phyloP scores from a whole-genome alignment of 2,797 vertebrate genomes.

The Anableps anableps region DNA sequence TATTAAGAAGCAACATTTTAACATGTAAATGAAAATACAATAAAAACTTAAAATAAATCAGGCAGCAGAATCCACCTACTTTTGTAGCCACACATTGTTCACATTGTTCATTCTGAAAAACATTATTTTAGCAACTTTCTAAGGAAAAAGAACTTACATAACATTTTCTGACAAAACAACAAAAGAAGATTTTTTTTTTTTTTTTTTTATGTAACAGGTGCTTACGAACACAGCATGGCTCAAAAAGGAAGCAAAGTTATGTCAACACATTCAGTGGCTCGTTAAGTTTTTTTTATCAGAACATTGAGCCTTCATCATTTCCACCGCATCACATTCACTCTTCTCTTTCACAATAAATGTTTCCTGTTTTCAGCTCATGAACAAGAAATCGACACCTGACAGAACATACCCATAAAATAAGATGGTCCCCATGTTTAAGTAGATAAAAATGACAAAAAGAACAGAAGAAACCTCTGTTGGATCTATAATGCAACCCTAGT shows the following conservation, averaged over 20 bases:
- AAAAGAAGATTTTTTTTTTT: neutral
- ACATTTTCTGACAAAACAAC: neutral
- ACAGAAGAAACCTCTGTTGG: neutral
- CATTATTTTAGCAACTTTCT: neutral
- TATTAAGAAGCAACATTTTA: neutral
- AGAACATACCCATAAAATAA: neutral
- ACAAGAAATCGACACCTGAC: neutral
- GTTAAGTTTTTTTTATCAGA: conserved; percentile 36
- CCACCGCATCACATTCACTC: neutral
- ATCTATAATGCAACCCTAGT: neutral
- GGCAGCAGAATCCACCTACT: neutral
- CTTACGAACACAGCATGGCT: neutral
- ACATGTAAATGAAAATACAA: neutral
- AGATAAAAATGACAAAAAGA: neutral
- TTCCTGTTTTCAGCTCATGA: conserved; percentile 41
- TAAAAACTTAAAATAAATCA: neutral
- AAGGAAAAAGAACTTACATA: neutral
- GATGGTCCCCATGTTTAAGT: neutral
- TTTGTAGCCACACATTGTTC: neutral
- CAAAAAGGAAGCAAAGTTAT: conserved; percentile 21
- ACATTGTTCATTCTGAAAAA: neutral
- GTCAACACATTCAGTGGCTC: conserved; percentile 15
- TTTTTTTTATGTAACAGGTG: neutral
- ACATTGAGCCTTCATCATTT: conserved; percentile 25
- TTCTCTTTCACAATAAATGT: conserved; percentile 15